Evolutionary conservation across 1,140 invertebrate species (phyloP).

Genomic region (Stegodyphus mimosarum): DNA sequence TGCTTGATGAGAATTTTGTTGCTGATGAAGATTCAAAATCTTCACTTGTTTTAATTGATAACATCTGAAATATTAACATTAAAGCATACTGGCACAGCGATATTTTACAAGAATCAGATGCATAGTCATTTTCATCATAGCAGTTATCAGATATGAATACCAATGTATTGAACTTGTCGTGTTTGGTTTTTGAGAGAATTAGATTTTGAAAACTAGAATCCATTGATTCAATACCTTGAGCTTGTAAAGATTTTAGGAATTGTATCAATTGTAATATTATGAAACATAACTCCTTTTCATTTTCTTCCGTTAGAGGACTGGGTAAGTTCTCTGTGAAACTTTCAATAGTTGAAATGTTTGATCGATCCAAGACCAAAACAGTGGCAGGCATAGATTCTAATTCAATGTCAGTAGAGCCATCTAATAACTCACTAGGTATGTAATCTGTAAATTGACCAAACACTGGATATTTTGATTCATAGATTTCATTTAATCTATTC

Average conservation of each 20-base stretch:
- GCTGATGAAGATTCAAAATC: conserved; percentile 31
- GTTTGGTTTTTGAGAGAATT: conserved; percentile 74
- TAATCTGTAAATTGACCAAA: conserved; percentile 48
- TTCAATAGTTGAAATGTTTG: conserved; percentile 49
- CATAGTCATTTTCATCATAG: conserved; percentile 44
- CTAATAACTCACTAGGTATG: conserved; percentile 31
- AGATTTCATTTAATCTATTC: conserved; percentile 17
- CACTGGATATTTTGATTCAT: conserved; percentile 41
- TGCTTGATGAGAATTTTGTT: conserved; percentile 36
- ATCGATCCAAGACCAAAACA: conserved; percentile 36
- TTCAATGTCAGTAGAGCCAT: conserved; percentile 19
- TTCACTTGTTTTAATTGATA: conserved; percentile 69
- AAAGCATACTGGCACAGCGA: conserved; percentile 83
- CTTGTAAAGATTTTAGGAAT: conserved; percentile 82
- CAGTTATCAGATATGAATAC: conserved; percentile 75
- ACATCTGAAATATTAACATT: conserved; percentile 75
- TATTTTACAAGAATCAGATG: conserved; percentile 32
- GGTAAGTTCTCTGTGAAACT: conserved; percentile 32
- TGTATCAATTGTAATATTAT: conserved; percentile 83
- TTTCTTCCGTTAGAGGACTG: conserved; percentile 16
- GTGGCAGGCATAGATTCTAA: conserved; percentile 39
- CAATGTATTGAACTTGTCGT: conserved; percentile 74
- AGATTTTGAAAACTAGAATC: conserved; percentile 77
- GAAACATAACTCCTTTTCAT: conserved; percentile 71
- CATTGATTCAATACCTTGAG: conserved; percentile 82